phyloP scores from a whole-genome alignment of 2,888 invertebrate species.

The Melanostoma mellinum region DNA sequence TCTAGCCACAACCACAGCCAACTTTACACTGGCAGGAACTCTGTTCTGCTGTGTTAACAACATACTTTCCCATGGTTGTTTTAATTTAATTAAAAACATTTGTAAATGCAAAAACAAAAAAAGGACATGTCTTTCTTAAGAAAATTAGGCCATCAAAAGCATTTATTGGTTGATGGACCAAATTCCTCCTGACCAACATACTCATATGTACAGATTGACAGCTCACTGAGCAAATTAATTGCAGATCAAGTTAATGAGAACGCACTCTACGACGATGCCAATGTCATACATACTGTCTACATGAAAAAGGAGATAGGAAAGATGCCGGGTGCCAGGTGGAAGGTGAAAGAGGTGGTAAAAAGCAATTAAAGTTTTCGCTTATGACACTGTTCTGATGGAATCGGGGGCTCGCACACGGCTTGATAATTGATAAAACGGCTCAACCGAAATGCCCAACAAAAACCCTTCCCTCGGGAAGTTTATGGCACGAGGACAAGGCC shows the following conservation, averaged over 20 bases:
- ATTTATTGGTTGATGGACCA: neutral
- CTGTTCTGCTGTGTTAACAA: conserved; percentile 8
- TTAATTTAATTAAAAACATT: conserved; percentile 35
- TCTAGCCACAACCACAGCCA: conserved; percentile 19
- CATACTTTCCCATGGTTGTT: conserved; percentile 9
- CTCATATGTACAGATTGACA: conserved; percentile 37
- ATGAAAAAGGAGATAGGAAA: neutral
- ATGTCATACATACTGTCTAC: too few relatives aligned
- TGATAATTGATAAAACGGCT: conserved; percentile 62
- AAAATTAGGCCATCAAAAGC: conserved; percentile 33
- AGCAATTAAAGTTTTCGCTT: conserved; percentile 64
- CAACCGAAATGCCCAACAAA: conserved; percentile 39
- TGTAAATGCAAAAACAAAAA: conserved; percentile 1
- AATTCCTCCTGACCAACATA: too few relatives aligned
- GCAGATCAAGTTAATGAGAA: conserved; percentile 59
- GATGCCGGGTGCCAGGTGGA: neutral
- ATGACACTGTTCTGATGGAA: conserved; percentile 33
- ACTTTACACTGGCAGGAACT: conserved; percentile 1
- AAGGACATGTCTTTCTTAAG: conserved; percentile 38
- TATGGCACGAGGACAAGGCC: neutral
- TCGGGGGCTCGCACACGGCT: conserved; percentile 10
- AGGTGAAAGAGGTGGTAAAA: conserved; percentile 29
- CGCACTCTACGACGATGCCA: neutral
- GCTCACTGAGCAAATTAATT: conserved; percentile 59
- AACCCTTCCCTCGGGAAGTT: conserved; percentile 5